Conservation (phyloP, 2,888 invertebrate genomes). For the Spicauda simplicius region DNA sequence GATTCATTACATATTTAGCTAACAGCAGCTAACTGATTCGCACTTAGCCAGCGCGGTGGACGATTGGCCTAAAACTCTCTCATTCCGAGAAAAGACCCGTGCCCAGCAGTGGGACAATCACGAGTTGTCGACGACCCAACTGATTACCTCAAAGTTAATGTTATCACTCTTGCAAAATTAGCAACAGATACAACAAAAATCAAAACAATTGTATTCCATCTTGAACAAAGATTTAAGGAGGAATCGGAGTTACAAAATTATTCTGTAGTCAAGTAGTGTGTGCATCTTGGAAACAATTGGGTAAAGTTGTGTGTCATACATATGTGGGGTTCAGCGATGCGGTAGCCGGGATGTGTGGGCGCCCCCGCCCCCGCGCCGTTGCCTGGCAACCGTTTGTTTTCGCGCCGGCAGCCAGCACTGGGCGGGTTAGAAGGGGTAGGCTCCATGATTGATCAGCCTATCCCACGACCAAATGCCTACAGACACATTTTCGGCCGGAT, state of each 20-base stretch:
- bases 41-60: too few species aligned
- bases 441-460: constrained; percentile 84
- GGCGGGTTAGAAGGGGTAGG: constrained; percentile 84
- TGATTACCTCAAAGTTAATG: too few species aligned
- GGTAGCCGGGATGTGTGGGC: constrained; percentile 59
- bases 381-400: constrained; percentile 82
- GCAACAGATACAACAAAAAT: too few species aligned
- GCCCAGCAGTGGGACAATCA: too few species aligned
- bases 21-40: too few species aligned
- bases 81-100: too few species aligned
- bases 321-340: constrained; percentile 70
- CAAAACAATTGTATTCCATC: too few species aligned
- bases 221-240: background rate
- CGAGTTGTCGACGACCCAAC: too few species aligned
- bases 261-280: constrained; percentile 30
- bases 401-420: constrained; percentile 69
- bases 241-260: background rate
- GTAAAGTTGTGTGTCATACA: constrained; percentile 60
- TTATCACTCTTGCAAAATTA: too few species aligned
- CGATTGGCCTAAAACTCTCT: too few species aligned
- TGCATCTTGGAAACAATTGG: constrained; percentile 45
- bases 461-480: constrained; percentile 77
- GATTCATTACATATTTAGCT: too few species aligned
- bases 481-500: constrained; percentile 53
- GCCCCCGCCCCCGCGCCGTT: constrained; percentile 64